Evolutionary conservation across 2,888 invertebrate species (phyloP), one percentile per base, ranked within the genome.

Genomic region (Drosophila atroscutellata): DNA sequence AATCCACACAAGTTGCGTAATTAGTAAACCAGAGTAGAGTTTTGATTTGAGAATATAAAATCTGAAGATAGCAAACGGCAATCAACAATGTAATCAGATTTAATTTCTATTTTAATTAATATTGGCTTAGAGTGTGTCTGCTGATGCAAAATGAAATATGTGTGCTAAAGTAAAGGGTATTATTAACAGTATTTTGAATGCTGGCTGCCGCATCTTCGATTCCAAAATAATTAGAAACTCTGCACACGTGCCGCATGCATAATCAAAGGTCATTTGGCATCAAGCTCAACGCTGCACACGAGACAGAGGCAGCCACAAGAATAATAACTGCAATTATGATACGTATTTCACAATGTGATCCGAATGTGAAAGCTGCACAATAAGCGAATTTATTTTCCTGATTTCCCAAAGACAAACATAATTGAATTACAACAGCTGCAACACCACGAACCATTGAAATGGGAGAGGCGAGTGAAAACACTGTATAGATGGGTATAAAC

Each of bases 381-480:
- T 81, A 81, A 71, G 75, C 80, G 83, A 73, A 85, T 82, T 82
- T 86, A 77, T 90, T 88, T 72, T 85, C 73, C 88, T 90, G 85
- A 85, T 88, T 87, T 85, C 62, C 78, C 75, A 90, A 88, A 90
- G 89, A 83, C 89, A 88, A 88, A 86, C 70, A 80, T 90, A 86
- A 86, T 86, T 86, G 66, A 86, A 86, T 86, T 86, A 90, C 64
- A 72, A 49, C 72, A 55, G 77, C 77, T 71, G 63, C 77, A 66
- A 30, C 63, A 67, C 36, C 36, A 55, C 50, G 37, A 70, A 47
- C 42, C 28, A 42, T 8, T 52, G 26, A 26, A 50, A 18, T 7
- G 54, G 15, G 50, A 24, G 5, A n/a, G 30, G 32, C 42, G 24
- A 71, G 34, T 49, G 57, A 72, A 58, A 72, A 37, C 47, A 20